Percentiles rank a stretch among this genome's conserved stretches.
Evolutionary conservation across 2,113 vertebrate species (phyloP).

Genomic region (Falcunculus frontatus): DNA sequence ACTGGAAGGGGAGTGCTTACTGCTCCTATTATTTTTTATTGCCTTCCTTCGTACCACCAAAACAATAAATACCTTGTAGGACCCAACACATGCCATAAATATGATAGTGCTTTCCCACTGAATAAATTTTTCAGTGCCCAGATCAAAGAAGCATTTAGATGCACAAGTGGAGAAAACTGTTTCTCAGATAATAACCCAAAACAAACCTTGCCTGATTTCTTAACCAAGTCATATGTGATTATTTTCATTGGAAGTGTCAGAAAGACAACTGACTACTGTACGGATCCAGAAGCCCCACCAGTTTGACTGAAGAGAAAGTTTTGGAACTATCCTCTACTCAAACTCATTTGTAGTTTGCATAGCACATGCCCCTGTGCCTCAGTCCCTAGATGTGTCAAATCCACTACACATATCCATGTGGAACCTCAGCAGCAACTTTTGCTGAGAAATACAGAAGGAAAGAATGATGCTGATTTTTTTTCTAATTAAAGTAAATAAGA

Average conservation of each 20-base stretch:
- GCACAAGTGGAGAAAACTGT: background rate
- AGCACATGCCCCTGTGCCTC: background rate
- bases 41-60: background rate
- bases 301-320: background rate
- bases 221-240: background rate
- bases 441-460: background rate
- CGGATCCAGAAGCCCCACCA: background rate
- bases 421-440: background rate
- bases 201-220: background rate
- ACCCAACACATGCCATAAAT: background rate
- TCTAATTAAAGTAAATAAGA: background rate
- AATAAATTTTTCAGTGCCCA: background rate
- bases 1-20: background rate
- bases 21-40: slow-evolving; percentile 16
- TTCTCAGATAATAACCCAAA: background rate
- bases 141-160: background rate
- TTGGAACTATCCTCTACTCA: background rate
- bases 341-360: background rate
- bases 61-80: slow-evolving; percentile 6
- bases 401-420: background rate
- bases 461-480: background rate
- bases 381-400: background rate
- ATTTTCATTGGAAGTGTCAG: background rate
- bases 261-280: background rate
- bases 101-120: background rate